Base-by-base conservation (phyloP, 2,888 invertebrate genomes). In the Stictocephala bisonia region DNA sequence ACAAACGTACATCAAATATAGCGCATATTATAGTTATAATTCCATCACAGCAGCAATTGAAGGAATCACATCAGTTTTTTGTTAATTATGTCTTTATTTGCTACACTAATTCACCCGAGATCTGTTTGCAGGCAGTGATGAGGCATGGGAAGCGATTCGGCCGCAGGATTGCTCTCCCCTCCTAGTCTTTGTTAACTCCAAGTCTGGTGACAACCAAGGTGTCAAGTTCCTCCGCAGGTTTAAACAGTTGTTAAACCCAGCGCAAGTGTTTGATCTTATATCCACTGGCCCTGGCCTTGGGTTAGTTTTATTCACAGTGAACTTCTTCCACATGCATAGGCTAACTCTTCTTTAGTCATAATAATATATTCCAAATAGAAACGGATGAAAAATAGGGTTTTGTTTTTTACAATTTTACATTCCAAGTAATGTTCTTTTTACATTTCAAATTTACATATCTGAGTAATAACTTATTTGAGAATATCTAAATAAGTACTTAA, bases 141-240 rank as follows among this genome's bases (percentile, higher is more conserved):
- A 96, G 82, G 93, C 95, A 68, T 97, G 96, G 96, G 93, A 94
- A 84, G 94, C 93, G 26, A 91, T 91, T 0, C 89, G 93, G 80
- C 87, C 88, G 13, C 84, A 83, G 66, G 87, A 88, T 15, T 89
- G 89, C 80, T 89, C 89, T 77, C 98, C 98, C 13, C 90, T 98
- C 72, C 90, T 98, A 77, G 98, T 98, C 76, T 97, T 98, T 84
- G 97, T 98, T 82, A 99, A 99, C 86, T 97, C 97, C 76, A 95
- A 97, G 87, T 97, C 97, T 79, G 96, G 98, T 80, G 98, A 98
- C 88, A 97, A 97, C 87, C 98, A 98, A 85, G 98, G 98, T 76
- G 92, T 97, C 31, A 96, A 97, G 85, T 97, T 98, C 87, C 88
- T 98, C 78, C 89, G 97, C 69, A 90, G 96, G 77, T 97, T 98